Conservation (phyloP, 1,140 invertebrate species). For the Callitettix versicolor region DNA sequence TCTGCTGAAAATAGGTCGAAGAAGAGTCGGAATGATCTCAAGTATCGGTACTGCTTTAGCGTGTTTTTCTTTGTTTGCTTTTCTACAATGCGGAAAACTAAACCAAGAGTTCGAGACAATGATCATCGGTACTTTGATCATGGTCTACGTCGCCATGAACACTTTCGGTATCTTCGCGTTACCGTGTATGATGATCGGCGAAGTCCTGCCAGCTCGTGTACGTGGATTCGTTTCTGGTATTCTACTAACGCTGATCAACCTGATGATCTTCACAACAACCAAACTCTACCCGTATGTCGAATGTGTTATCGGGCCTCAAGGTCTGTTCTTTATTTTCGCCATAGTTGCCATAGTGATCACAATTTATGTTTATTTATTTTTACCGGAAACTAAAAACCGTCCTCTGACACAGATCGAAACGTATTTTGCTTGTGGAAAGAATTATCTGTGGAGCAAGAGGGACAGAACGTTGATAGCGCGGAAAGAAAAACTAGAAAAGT, state of each 20-base stretch:
- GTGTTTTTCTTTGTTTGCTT: conserved; percentile 43
- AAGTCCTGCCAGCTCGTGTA: conserved; percentile 29
- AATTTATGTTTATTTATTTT: conserved; percentile 34
- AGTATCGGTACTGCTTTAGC: conserved; percentile 49
- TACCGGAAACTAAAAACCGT: conserved; percentile 44
- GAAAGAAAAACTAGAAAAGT: too few species aligned
- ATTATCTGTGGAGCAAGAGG: conserved; percentile 20
- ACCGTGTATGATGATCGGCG: conserved; percentile 57
- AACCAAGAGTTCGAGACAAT: conserved; percentile 31
- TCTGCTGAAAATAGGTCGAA: conserved; percentile 46
- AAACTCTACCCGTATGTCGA: conserved; percentile 32
- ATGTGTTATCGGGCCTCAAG: conserved; percentile 25
- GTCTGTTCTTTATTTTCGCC: conserved; percentile 30
- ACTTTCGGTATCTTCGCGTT: conserved; percentile 58
- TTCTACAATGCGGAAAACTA: conserved; percentile 36
- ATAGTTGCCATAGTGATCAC: conserved; percentile 34
- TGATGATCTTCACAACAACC: conserved; percentile 33
- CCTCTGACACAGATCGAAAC: conserved; percentile 37
- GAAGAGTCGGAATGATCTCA: conserved; percentile 48
- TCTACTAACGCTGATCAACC: conserved; percentile 22
- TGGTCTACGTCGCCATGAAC: conserved; percentile 55
- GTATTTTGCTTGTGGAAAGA: conserved; percentile 22
- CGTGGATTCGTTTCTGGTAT: conserved; percentile 20
- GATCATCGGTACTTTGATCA: conserved; percentile 40
- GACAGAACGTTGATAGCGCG: conserved; percentile 6